A percentile compares a stretch with the other conserved stretches of the same genome.
These are phyloP conservation scores for Neotoxoptera formosana DNA, from an alignment of 1,140 invertebrate genomes.

Conservation along the genomic window DNA sequence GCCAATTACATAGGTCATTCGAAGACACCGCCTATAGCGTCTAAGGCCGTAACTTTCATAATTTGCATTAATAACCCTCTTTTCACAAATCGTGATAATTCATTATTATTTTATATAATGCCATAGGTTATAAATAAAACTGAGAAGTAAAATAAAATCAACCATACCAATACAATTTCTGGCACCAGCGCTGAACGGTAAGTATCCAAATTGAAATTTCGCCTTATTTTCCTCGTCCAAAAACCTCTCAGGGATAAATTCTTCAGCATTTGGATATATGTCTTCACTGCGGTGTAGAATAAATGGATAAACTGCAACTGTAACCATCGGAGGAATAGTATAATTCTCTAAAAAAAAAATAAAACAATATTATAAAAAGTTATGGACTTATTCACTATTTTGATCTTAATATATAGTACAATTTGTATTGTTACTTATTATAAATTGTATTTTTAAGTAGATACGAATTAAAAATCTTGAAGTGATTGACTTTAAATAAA, in stretches of 20 bases:
- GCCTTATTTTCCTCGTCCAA: constrained; percentile 66
- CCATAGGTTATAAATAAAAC: no score
- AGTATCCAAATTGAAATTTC: constrained; percentile 69
- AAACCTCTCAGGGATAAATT: constrained; percentile 81
- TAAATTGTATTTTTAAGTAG: background rate
- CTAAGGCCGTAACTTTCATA: no score
- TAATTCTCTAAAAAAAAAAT: constrained; percentile 64
- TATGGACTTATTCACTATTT: background rate
- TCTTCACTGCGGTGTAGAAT: constrained; percentile 73
- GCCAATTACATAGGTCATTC: no score
- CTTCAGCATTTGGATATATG: constrained; percentile 76
- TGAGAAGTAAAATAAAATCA: background rate
- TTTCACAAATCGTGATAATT: no score
- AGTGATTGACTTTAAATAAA: background rate
- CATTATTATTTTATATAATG: no score
- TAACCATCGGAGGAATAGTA: constrained; percentile 65
- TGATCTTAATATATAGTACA: background rate
- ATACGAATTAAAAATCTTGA: background rate
- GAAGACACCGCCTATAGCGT: no score
- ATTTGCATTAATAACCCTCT: no score
- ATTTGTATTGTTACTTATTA: background rate
- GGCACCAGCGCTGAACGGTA: constrained; percentile 78
- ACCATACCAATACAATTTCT: constrained; percentile 76
- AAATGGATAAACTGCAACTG: constrained; percentile 64
- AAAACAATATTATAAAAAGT: background rate